phyloP scores from a whole-genome alignment of 2,888 invertebrate species.

The Oscheius myriophilus region DNA sequence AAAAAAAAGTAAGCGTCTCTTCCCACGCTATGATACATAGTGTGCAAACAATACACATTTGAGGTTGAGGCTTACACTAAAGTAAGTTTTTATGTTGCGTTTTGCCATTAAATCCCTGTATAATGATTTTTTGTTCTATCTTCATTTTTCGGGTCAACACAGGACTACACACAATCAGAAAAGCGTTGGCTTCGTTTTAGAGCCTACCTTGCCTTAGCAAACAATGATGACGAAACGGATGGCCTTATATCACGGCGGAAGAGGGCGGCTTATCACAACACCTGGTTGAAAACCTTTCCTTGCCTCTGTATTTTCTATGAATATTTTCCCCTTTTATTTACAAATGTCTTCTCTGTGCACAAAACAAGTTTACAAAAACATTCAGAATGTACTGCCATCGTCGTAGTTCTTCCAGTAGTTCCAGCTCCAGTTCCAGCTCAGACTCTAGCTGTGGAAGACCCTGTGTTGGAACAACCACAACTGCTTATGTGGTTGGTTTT shows the following conservation, averaged over 20 bases:
- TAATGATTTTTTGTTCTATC: no score
- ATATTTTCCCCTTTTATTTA: not conserved
- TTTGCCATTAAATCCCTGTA: no score
- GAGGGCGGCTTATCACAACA: slow-evolving; percentile 11
- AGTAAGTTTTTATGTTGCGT: no score
- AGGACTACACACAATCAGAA: no score
- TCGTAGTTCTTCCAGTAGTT: slow-evolving; percentile 8
- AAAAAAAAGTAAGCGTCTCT: no score
- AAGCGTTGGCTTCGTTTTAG: no score
- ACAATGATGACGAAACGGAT: slow-evolving; percentile 22
- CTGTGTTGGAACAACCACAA: not conserved
- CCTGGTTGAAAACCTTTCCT: not conserved
- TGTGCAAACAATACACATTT: no score
- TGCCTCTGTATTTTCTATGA: slow-evolving; percentile 8
- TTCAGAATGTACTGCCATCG: slow-evolving; percentile 19
- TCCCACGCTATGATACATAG: no score
- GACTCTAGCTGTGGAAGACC: not conserved
- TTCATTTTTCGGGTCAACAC: no score
- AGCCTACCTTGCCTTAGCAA: slow-evolving; percentile 3
- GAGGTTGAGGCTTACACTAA: no score
- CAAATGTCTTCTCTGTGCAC: not conserved
- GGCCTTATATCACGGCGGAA: slow-evolving; percentile 11
- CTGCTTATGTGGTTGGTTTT: slow-evolving; percentile 3
- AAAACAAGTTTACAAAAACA: not conserved
- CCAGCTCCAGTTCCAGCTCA: slow-evolving; percentile 1